Conservation (phyloP, 30 jellyfish, hydroid and myxozoan genomes). For the Chrysaora quinquecirrha region DNA sequence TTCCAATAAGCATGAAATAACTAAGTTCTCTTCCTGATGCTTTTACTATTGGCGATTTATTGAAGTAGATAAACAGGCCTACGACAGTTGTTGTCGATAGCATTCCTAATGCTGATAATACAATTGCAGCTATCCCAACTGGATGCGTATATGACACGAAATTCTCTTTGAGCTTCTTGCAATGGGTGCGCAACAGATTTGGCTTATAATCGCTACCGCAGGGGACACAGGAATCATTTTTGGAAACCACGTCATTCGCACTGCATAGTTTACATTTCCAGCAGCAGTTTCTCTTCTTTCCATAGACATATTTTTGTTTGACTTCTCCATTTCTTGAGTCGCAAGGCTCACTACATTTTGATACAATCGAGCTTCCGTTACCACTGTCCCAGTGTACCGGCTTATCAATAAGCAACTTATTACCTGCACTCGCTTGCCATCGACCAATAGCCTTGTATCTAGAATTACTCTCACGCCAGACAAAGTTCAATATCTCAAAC, state of each 20-base stretch:
- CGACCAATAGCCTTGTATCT: slow-evolving; percentile 36
- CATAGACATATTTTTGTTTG: not conserved
- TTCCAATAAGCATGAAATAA: slow-evolving; percentile 59
- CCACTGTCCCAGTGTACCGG: slow-evolving; percentile 32
- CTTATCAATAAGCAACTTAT: not conserved
- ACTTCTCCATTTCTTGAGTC: slow-evolving; percentile 33
- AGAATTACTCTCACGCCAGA: slow-evolving; percentile 2
- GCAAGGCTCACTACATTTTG: slow-evolving; percentile 61
- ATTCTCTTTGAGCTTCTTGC: slow-evolving; percentile 40
- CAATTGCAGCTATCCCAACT: slow-evolving; percentile 43
- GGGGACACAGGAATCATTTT: slow-evolving; percentile 43
- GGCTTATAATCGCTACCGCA: slow-evolving; percentile 58
- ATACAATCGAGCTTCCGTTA: not conserved
- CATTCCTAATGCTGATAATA: slow-evolving; percentile 44
- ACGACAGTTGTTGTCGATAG: slow-evolving; percentile 36
- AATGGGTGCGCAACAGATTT: slow-evolving; percentile 16
- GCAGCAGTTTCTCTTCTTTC: slow-evolving; percentile 46
- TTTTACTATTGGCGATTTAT: slow-evolving; percentile 44
- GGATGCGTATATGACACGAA: slow-evolving; percentile 31
- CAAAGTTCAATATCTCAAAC: slow-evolving; percentile 39
- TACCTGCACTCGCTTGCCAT: slow-evolving; percentile 41
- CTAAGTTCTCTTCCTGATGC: slow-evolving; percentile 82
- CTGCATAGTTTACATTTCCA: slow-evolving; percentile 62
- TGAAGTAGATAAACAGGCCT: slow-evolving; percentile 26
- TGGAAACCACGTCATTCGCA: slow-evolving; percentile 36